Evolutionary conservation across 1,140 invertebrate species (phyloP), one percentile per base, ranked within the genome.

Genomic region (Eueides isabella): DNA sequence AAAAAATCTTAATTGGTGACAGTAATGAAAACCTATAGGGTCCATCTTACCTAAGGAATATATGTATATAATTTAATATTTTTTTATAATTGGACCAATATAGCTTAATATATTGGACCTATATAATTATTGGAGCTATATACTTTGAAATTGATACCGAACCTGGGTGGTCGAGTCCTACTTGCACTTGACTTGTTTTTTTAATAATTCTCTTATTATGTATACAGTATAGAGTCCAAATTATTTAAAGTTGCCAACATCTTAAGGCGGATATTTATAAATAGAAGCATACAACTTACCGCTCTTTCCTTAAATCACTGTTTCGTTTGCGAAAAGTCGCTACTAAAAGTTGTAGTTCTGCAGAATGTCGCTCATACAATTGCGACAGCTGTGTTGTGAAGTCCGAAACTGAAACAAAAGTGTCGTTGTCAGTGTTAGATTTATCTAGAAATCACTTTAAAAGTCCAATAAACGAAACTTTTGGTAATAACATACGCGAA

Each of bases 341-440:
- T 29, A 98, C 97, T 66, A 99, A 94, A 73, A 96, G 94, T 91
- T 98, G 97, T 33, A 99, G 94, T 86, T 98, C 98, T 80, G 97
- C 96, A 3, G 98, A 97, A 91, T 99, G 98, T 78, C 97, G 96
- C 89, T 99, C 98, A 94, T 99, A 97, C 84, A 98, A 95, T 77
- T 96, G 96, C 31, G 98, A 97, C 90, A 99, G 94, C 90, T 98
- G 97, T 84, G 98, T 97, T 33, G 97, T 97, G 93, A 99, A 99
- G 92, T 99, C 98, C 69, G 98, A 97, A 85, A 99, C 98, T 99
- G 95, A 16, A 96, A 96, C 79, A 90, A 23, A 94, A 82, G 84
- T 19, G 35, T 38, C 41, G 11, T 61, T 38, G 62, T 75, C 31
- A 65, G 55, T 71, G 12, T 63, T 23, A 23, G 11, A 55, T 31